phyloP scores from a whole-genome alignment of 2,888 invertebrate genomes.

The Sisyra terminalis region DNA sequence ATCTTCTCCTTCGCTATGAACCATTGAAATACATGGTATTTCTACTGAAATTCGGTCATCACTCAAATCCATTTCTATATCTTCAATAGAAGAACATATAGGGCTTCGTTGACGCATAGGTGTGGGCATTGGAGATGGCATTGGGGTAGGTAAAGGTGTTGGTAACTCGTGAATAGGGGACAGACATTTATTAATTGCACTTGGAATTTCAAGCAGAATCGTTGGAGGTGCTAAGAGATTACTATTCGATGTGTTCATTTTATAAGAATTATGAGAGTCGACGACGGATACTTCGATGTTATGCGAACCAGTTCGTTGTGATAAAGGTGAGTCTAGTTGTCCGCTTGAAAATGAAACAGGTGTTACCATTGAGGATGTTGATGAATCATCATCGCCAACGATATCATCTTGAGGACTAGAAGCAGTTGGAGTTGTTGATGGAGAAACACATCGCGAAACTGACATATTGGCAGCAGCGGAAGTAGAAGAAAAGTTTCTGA shows the following conservation, averaged over 20 bases:
- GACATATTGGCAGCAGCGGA: conserved; percentile 39
- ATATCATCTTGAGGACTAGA: conserved; percentile 60
- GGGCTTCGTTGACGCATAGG: conserved; percentile 33
- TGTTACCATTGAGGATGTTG: conserved; percentile 46
- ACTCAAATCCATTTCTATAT: conserved; percentile 25
- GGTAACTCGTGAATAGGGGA: conserved; percentile 66
- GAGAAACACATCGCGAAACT: conserved; percentile 44
- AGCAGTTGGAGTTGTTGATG: conserved; percentile 55
- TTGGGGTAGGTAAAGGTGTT: conserved; percentile 56
- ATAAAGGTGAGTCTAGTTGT: conserved; percentile 43
- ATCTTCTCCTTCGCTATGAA: conserved; percentile 24
- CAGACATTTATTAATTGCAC: conserved; percentile 56
- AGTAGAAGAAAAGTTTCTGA: conserved; percentile 51
- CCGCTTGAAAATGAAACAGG: conserved; percentile 41
- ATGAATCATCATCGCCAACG: conserved; percentile 49
- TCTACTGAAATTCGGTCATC: conserved; percentile 31
- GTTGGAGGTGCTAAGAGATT: conserved; percentile 55
- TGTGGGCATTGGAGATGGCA: conserved; percentile 42
- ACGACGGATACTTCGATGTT: conserved; percentile 44
- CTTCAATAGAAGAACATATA: conserved; percentile 29
- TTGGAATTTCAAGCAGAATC: conserved; percentile 61
- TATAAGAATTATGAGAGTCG: conserved; percentile 50
- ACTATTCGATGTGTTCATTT: conserved; percentile 34
- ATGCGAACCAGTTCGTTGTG: conserved; percentile 23
- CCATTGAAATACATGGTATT: conserved; percentile 25